Base-by-base conservation (phyloP, 1,140 invertebrate genomes). In the Dinoponera quadriceps region DNA sequence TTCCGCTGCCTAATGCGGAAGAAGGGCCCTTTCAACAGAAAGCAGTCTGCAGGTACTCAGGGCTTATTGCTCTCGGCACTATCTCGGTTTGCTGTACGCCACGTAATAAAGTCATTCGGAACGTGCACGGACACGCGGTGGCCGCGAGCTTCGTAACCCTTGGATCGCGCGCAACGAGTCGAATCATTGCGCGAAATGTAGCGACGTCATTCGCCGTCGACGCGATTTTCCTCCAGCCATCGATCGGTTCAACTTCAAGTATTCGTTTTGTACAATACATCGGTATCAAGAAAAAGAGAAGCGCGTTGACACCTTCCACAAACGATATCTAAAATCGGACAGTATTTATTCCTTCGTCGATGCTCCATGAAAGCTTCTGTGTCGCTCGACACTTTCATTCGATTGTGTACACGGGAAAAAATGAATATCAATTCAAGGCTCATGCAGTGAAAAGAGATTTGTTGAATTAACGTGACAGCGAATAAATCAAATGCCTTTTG, bases 1-100 rank as follows among this genome's bases (percentile, higher is more conserved):
- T 80, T 69, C 75, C 65, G 63, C 75, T 57, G 51, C 65, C 75
- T 80, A 80, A 80, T 80, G 65, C 75, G 65, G 75, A 80, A 80
- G 75, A 80, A 80, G 65, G 65, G 33, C 75, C n/a, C 65, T 80
- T 80, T 80, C 75, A 80, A 44, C 75, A 44, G 65, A 69, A 59
- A 80, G 75, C 65, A 80, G 75, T 80, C 51, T 57, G 22, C 29
- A 66, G 48, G 75, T 80, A 71, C 75, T 57, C 75, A 1, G n/a
- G 13, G 51, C 54, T 59, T 71, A 71, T 78, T 68, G 62, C 74
- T 78, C 38, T 78, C 48, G 51, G 7, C 60, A 20, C 14, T 80
- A 68, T 69, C 75, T 57, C 65, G 33, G 51, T 33, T 69, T 54
- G 33, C 51, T 69, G 33, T 25, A 51, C 65, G 33, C 18, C 22